Percentiles rank a stretch among this genome's conserved stretches.
phyloP scores from a whole-genome alignment of 2,113 vertebrate genomes.

The Lepisosteus osseus region DNA sequence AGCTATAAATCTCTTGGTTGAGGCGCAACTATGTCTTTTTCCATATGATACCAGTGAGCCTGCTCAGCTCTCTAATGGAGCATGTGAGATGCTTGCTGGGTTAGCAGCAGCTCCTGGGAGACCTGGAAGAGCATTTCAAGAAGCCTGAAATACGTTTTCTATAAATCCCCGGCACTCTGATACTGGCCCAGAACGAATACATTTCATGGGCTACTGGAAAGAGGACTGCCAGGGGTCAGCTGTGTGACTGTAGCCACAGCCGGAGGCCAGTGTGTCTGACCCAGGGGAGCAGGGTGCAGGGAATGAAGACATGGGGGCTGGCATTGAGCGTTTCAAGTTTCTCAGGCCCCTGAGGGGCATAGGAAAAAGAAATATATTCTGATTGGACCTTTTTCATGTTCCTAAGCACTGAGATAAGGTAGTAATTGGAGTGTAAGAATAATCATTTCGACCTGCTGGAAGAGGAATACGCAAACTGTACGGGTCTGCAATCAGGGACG shows the following conservation, averaged over 20 bases:
- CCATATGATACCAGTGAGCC: not conserved
- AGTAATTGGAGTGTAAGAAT: too few species aligned
- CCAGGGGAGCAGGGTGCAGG: slow-evolving; percentile 43
- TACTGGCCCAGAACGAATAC: slow-evolving; percentile 42
- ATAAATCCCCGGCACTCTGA: slow-evolving; percentile 39
- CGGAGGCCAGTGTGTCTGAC: slow-evolving; percentile 39
- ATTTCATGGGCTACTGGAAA: slow-evolving; percentile 36
- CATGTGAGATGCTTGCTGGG: not conserved
- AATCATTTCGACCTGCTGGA: too few species aligned
- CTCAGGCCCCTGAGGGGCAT: too few species aligned
- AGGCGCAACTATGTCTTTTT: not conserved
- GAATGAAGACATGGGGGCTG: too few species aligned
- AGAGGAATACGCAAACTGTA: too few species aligned
- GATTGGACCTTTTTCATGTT: too few species aligned
- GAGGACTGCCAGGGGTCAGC: slow-evolving; percentile 18
- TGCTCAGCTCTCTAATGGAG: not conserved
- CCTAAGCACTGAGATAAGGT: too few species aligned
- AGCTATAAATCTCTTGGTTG: slow-evolving; percentile 9
- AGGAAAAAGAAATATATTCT: too few species aligned
- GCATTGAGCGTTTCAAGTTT: too few species aligned
- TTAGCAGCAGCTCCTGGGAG: slow-evolving; percentile 17
- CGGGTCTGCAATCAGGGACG: too few species aligned
- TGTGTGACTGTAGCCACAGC: slow-evolving; percentile 25
- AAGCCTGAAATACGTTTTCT: slow-evolving; percentile 40
- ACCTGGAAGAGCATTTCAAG: not conserved